Evolutionary conservation across 2,113 vertebrate species (phyloP).

Genomic region (Xenopus laevis): DNA sequence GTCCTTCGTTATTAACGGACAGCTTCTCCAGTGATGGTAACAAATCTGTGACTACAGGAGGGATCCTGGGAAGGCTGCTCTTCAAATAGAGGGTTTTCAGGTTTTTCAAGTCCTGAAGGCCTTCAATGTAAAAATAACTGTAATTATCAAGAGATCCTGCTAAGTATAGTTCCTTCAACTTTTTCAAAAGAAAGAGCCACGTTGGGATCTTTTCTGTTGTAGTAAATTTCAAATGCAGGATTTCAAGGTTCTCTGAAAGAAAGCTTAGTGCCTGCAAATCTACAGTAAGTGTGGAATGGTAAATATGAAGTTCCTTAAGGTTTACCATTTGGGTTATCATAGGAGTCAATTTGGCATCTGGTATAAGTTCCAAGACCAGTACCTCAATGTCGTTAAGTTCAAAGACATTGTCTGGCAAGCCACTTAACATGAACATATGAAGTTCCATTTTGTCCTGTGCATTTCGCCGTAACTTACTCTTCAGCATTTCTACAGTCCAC

Average conservation of each 20-base stretch:
- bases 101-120: slow-evolving; percentile 72
- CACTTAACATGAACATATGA: slow-evolving; percentile 72
- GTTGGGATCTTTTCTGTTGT: slow-evolving; percentile 70
- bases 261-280: slow-evolving; percentile 70
- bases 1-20: slow-evolving; percentile 74
- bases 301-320: slow-evolving; percentile 72
- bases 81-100: slow-evolving; percentile 71
- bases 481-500: slow-evolving; percentile 74
- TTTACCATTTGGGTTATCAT: slow-evolving; percentile 65
- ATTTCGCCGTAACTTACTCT: slow-evolving; percentile 68
- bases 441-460: slow-evolving; percentile 72
- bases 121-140: slow-evolving; percentile 59
- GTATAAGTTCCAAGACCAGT: slow-evolving; percentile 73
- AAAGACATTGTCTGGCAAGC: slow-evolving; percentile 74
- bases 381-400: slow-evolving; percentile 76
- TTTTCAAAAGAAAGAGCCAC: slow-evolving; percentile 73
- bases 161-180: slow-evolving; percentile 71
- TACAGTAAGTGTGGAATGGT: slow-evolving; percentile 66
- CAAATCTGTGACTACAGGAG: slow-evolving; percentile 70
- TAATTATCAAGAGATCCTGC: slow-evolving; percentile 68
- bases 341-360: slow-evolving; percentile 70
- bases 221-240: slow-evolving; percentile 72
- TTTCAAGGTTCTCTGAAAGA: slow-evolving; percentile 74
- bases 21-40: slow-evolving; percentile 71
- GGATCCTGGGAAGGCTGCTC: slow-evolving; percentile 73